phyloP scores from a whole-genome alignment of 1,140 invertebrate genomes.

The Hyles vespertilio region DNA sequence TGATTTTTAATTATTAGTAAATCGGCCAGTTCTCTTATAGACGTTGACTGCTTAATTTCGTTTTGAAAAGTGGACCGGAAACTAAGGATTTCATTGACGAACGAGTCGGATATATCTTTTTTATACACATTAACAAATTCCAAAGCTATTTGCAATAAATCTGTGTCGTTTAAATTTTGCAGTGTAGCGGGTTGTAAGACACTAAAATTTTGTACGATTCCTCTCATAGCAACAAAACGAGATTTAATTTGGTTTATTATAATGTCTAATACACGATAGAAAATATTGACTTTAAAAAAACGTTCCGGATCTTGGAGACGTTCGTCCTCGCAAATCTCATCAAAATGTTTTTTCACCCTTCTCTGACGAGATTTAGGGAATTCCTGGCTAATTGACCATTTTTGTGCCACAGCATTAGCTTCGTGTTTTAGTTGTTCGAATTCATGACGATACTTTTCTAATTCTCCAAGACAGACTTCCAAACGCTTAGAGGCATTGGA shows the following conservation, averaged over 20 bases:
- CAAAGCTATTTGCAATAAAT: constrained; percentile 18
- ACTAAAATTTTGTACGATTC: constrained; percentile 24
- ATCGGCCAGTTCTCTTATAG: constrained; percentile 16
- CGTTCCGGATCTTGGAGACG: constrained; percentile 27
- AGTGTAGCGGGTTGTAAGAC: constrained; percentile 20
- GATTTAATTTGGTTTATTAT: constrained; percentile 27
- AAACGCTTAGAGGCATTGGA: no score
- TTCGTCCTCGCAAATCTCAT: constrained; percentile 22
- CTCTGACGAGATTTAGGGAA: constrained; percentile 20
- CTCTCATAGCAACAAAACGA: constrained; percentile 10
- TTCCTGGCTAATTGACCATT: constrained; percentile 15
- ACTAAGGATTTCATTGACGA: constrained; percentile 9
- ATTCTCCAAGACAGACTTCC: no score
- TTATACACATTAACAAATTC: constrained; percentile 9
- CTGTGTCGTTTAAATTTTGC: constrained; percentile 18
- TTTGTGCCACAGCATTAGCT: constrained; percentile 10
- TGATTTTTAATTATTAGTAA: constrained; percentile 24
- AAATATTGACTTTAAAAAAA: constrained; percentile 24
- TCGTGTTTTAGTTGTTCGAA: no score
- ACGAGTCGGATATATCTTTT: constrained; percentile 7
- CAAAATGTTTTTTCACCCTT: constrained; percentile 23
- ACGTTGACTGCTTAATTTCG: constrained; percentile 18
- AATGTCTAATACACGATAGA: constrained; percentile 24
- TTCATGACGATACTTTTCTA: no score
- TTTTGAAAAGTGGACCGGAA: constrained; percentile 14